phyloP scores from a whole-genome alignment of 2,888 invertebrate species.

The Oxycera nigricornis region DNA sequence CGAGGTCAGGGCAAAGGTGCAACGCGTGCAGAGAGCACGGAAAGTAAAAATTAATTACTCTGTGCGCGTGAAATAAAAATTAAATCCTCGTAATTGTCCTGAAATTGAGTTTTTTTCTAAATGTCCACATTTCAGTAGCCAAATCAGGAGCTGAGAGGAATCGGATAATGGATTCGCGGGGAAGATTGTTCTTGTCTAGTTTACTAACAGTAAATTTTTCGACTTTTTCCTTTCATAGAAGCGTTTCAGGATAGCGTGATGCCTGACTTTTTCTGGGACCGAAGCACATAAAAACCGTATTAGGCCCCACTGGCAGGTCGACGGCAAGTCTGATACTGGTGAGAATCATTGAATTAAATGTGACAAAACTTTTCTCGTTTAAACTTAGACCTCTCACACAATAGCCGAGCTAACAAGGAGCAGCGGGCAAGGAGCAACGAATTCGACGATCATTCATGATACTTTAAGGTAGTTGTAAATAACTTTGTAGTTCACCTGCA shows the following conservation, averaged over 20 bases:
- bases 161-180: neutral
- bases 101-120: constrained; percentile 31
- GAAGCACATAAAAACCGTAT: constrained; percentile 33
- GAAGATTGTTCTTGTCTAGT: neutral
- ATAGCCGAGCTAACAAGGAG: neutral
- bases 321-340: neutral
- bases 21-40: neutral
- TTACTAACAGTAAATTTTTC: constrained; percentile 22
- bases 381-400: constrained; percentile 40
- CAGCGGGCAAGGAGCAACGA: neutral
- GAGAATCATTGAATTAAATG: constrained; percentile 40
- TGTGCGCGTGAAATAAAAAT: constrained; percentile 36
- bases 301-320: constrained; percentile 2
- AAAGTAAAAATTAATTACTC: constrained; percentile 27
- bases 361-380: constrained; percentile 46
- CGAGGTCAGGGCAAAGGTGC: neutral
- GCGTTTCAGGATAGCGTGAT: constrained; percentile 17
- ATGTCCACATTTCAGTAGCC: neutral
- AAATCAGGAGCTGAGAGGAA: neutral
- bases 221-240: neutral
- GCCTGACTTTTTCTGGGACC: constrained; percentile 4
- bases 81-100: constrained; percentile 37
- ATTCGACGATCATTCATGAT: neutral
- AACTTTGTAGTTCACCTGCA: too few relatives aligned
- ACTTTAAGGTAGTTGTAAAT: too few relatives aligned